phyloP scores from a whole-genome alignment of 2,797 vertebrate species.

The Apodemus agrarius region DNA sequence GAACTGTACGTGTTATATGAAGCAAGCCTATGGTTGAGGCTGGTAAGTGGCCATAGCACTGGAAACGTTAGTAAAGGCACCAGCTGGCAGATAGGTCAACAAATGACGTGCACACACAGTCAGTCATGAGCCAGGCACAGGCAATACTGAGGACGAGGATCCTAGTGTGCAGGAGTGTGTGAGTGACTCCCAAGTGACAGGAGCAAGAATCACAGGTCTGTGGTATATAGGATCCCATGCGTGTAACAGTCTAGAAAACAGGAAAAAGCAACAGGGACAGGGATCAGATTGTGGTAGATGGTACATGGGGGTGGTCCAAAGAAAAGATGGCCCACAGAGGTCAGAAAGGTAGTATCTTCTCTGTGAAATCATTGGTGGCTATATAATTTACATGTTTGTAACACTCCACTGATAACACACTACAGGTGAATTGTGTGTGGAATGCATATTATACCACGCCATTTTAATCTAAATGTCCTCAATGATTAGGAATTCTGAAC shows the following conservation, averaged over 20 bases:
- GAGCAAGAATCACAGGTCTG: neutral
- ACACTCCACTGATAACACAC: neutral
- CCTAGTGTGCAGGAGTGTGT: neutral
- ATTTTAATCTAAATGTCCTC: neutral
- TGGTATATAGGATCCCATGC: neutral
- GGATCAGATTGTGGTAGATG: neutral
- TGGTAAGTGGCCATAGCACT: neutral
- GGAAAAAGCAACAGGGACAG: neutral
- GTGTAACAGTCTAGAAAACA: neutral
- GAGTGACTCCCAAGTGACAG: neutral
- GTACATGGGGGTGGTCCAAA: neutral
- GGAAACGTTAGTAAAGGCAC: neutral
- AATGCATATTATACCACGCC: neutral
- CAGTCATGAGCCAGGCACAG: neutral
- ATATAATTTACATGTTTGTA: neutral
- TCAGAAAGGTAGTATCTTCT: neutral
- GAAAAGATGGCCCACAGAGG: no score
- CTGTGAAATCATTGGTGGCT: neutral
- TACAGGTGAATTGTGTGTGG: neutral
- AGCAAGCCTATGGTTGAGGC: neutral
- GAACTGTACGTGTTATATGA: neutral
- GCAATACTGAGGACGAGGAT: neutral
- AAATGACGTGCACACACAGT: neutral
- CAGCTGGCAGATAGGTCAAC: neutral
- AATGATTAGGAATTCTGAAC: neutral